A percentile compares a stretch with the other conserved stretches of the same genome.
phyloP scores from a whole-genome alignment of 2,888 invertebrate species.

The Coenonympha arcania region DNA sequence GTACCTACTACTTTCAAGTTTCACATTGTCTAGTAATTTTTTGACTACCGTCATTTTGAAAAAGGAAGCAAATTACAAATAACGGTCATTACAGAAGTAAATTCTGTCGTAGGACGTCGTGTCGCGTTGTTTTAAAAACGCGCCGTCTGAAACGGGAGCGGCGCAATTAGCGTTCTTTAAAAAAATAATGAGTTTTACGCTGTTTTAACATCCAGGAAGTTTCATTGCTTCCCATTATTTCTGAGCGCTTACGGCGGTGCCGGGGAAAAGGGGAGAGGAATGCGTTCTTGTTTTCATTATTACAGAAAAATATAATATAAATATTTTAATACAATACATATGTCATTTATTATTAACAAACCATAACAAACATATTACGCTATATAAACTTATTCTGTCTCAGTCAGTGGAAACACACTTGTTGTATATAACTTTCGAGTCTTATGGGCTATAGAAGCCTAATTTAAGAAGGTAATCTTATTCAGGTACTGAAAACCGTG shows the following conservation, averaged over 20 bases:
- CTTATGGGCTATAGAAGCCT: too few species aligned
- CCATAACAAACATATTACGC: background rate
- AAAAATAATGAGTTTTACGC: slow-evolving; percentile 27
- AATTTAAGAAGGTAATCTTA: too few species aligned
- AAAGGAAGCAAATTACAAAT: slow-evolving; percentile 17
- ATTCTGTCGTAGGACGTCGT: slow-evolving; percentile 19
- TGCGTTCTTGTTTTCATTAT: slow-evolving; percentile 3
- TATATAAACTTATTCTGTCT: too few species aligned
- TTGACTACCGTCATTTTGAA: background rate
- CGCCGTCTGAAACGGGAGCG: slow-evolving; percentile 31
- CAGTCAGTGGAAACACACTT: too few species aligned
- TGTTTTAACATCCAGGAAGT: slow-evolving; percentile 24
- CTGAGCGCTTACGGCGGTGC: slow-evolving; percentile 16
- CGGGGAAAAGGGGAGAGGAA: slow-evolving; percentile 6
- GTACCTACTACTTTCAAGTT: too few species aligned
- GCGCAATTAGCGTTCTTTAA: slow-evolving; percentile 31
- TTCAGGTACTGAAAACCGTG: background rate
- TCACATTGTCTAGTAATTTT: too few species aligned
- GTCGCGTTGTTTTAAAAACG: slow-evolving; percentile 25
- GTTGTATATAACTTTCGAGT: too few species aligned
- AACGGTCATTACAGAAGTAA: slow-evolving; percentile 25
- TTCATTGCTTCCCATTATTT: slow-evolving; percentile 24
- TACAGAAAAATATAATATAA: background rate
- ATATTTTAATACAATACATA: too few species aligned
- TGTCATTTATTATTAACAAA: background rate